Percentiles rank a stretch among this genome's conserved stretches.
Evolutionary conservation across 1,140 invertebrate genomes (phyloP).

Genomic region (Diorhabda elongata): DNA sequence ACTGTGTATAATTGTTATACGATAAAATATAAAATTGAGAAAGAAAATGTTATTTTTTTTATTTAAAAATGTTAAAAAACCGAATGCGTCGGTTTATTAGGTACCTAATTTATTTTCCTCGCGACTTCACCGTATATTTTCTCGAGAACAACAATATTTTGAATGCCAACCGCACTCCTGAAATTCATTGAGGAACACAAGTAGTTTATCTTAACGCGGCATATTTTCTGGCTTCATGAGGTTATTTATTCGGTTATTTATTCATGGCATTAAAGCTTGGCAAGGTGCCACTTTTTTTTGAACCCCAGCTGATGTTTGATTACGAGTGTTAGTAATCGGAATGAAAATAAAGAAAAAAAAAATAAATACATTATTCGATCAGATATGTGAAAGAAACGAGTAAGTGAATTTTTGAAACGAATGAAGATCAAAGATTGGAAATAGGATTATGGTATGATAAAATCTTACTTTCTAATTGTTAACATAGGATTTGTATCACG

Average conservation of each 20-base stretch:
- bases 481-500: no score
- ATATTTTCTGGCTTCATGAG: background rate
- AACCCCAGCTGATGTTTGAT: conserved; percentile 1
- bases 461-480: no score
- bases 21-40: no score
- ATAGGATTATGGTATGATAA: no score
- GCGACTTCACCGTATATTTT: background rate
- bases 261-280: conserved; percentile 1
- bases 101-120: background rate
- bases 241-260: conserved; percentile 3
- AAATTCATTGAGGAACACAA: conserved; percentile 2
- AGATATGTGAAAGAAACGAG: no score
- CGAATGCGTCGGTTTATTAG: background rate
- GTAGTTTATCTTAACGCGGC: conserved; percentile 1
- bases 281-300: background rate
- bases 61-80: no score
- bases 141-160: conserved; percentile 1
- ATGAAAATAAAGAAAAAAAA: background rate
- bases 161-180: background rate
- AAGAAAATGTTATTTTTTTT: background rate
- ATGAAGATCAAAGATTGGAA: no score
- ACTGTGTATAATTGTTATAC: no score
- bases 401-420: no score
- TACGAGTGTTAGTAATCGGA: background rate
- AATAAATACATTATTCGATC: no score